These are phyloP conservation scores for Tachystola acroxantha DNA, from an alignment of 2,888 invertebrate species.

Conservation along the genomic window DNA sequence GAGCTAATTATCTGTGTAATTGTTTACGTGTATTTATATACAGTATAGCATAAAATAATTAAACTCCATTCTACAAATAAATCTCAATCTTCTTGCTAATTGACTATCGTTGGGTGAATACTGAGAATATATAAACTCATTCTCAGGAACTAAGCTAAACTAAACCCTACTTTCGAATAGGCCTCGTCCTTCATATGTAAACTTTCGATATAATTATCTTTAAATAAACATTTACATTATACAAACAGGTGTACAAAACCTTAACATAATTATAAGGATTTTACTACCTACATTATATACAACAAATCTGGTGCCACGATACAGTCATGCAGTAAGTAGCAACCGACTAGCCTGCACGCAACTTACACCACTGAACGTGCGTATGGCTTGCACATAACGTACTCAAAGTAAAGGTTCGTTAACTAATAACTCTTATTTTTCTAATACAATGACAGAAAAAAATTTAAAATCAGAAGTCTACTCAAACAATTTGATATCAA, in stretches of 20 bases:
- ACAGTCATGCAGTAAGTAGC: conserved; percentile 20
- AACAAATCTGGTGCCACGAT: conserved; percentile 47
- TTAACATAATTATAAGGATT: conserved; percentile 56
- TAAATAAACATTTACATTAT: conserved; percentile 74
- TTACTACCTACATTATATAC: conserved; percentile 63
- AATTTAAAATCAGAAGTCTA: too few species aligned
- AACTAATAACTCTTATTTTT: too few species aligned
- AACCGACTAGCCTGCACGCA: conserved; percentile 13
- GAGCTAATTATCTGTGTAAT: conserved; percentile 32
- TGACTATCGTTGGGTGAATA: conserved; percentile 78
- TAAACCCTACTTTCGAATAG: conserved; percentile 46
- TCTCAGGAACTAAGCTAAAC: conserved; percentile 61
- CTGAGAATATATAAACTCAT: conserved; percentile 47
- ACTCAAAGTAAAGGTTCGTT: too few species aligned
- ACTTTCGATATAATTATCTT: conserved; percentile 49
- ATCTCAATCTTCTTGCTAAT: conserved; percentile 70
- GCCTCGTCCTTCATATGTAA: conserved; percentile 46
- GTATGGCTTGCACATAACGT: too few species aligned
- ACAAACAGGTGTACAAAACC: conserved; percentile 71
- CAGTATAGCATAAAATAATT: conserved; percentile 46
- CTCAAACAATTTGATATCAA: too few species aligned
- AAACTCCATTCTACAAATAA: conserved; percentile 62
- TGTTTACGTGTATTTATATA: conserved; percentile 51
- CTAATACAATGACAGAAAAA: too few species aligned
- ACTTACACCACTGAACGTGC: conserved; percentile 8